Percentiles rank a stretch among this genome's conserved stretches.
Evolutionary conservation across 2,888 invertebrate genomes (phyloP).

Genomic region (Volucella bombylans): DNA sequence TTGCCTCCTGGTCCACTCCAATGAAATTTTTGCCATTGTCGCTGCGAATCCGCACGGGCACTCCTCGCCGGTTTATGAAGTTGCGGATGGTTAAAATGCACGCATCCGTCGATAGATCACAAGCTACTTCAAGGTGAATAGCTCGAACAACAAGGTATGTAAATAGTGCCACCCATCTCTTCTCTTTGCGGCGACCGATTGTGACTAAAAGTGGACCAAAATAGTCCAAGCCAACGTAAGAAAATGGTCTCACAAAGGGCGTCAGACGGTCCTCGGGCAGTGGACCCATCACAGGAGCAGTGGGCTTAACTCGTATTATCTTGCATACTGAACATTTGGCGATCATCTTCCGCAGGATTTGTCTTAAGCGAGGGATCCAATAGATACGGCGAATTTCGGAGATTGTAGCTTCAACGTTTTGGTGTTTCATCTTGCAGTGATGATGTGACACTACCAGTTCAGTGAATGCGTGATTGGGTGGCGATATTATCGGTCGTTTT

Average conservation of each 20-base stretch:
- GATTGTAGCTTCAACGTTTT: constrained; percentile 22
- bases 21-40: constrained; percentile 49
- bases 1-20: constrained; percentile 35
- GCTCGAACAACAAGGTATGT: constrained; percentile 20
- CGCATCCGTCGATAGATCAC: constrained; percentile 7
- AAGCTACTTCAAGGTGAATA: constrained; percentile 25
- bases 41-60: too few species aligned
- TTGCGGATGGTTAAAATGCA: too few species aligned
- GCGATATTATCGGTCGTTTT: constrained; percentile 29
- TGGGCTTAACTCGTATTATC: too few species aligned
- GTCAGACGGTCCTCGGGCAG: constrained; percentile 57
- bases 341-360: too few species aligned
- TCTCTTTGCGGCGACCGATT: constrained; percentile 64
- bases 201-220: constrained; percentile 59
- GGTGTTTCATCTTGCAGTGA: constrained; percentile 37
- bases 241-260: constrained; percentile 63
- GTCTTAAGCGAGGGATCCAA: constrained; percentile 9
- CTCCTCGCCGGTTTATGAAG: constrained; percentile 25
- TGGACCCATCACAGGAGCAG: constrained; percentile 60
- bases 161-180: constrained; percentile 37
- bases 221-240: constrained; percentile 57
- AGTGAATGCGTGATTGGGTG: constrained; percentile 11
- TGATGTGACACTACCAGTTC: constrained; percentile 12
- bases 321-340: too few species aligned
- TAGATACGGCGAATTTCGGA: constrained; percentile 20